Conservation (phyloP, 2,797 vertebrate species). For the Squalus acanthias region DNA sequence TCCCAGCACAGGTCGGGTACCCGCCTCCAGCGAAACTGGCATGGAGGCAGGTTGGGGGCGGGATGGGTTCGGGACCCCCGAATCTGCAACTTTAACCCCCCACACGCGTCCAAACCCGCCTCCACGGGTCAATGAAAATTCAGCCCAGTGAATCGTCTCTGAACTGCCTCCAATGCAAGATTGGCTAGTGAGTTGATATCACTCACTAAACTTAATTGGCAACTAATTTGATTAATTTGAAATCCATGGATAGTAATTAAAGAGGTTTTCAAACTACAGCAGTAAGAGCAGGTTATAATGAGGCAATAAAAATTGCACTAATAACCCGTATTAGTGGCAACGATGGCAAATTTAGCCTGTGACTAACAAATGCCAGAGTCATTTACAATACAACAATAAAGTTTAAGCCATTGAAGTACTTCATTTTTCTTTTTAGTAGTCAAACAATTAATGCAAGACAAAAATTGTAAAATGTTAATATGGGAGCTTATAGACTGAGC, state of each 20-base stretch:
- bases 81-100: no score
- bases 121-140: no score
- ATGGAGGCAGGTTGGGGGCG: no score
- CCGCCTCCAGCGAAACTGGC: no score
- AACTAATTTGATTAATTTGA: not conserved
- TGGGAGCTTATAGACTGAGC: not conserved
- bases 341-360: not conserved
- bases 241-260: constrained; percentile 7
- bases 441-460: not conserved
- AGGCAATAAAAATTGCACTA: not conserved
- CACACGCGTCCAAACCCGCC: no score
- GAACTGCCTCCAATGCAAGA: no score
- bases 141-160: no score
- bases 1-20: no score
- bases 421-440: not conserved
- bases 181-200: not conserved
- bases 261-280: not conserved
- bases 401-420: not conserved
- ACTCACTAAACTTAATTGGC: not conserved
- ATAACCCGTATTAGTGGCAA: not conserved
- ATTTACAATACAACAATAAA: not conserved
- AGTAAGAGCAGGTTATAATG: not conserved
- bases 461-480: not conserved
- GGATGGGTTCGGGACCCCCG: no score
- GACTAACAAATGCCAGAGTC: not conserved